A percentile compares a stretch with the other conserved stretches of the same genome.
These are phyloP conservation scores for Sylvia atricapilla DNA, from an alignment of 2,113 vertebrate genomes.

Conservation along the genomic window DNA sequence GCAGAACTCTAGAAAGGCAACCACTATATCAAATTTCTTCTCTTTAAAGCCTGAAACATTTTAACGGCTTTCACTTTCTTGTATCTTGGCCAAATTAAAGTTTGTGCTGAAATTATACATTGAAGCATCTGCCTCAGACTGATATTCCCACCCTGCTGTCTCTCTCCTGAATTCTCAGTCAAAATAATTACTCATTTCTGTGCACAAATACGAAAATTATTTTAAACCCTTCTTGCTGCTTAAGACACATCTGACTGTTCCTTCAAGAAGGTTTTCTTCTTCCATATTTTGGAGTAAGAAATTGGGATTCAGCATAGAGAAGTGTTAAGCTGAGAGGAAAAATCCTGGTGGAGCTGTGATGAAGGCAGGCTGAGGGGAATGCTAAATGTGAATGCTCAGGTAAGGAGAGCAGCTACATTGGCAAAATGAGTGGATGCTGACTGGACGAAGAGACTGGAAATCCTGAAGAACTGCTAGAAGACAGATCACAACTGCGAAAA, in stretches of 20 bases:
- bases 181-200: constrained; percentile 53
- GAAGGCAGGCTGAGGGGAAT: background rate
- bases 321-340: background rate
- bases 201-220: background rate
- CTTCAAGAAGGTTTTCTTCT: background rate
- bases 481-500: background rate
- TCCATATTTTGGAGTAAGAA: background rate
- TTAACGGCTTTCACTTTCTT: background rate
- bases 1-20: background rate
- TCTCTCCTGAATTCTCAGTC: constrained; percentile 1
- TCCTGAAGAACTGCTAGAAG: background rate
- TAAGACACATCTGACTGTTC: background rate
- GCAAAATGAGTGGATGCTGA: background rate
- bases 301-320: background rate
- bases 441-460: background rate
- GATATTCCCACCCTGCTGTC: background rate
- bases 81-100: background rate
- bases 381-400: background rate
- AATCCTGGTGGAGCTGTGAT: background rate
- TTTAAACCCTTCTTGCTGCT: background rate
- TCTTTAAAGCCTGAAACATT: background rate
- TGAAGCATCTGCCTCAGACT: constrained; percentile 12
- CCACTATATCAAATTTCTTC: background rate
- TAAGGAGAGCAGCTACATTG: background rate
- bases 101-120: background rate